Evolutionary conservation across 1,140 invertebrate species (phyloP).

Genomic region (Pseudoatta argentina): DNA sequence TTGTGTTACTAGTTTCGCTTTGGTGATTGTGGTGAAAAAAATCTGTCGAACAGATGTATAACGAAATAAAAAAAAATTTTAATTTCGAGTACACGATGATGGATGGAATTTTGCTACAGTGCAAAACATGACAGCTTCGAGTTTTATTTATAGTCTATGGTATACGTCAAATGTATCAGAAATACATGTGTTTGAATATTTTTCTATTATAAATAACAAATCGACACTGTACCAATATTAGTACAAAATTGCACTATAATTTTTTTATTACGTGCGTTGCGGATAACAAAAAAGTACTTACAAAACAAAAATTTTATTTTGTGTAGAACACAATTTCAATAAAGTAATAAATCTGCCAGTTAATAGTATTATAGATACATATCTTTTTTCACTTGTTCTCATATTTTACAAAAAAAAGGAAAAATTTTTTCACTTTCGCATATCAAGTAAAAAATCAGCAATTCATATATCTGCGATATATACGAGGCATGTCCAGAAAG

Average conservation of each 20-base stretch:
- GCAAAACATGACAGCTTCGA: constrained; percentile 9
- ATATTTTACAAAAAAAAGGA: neutral
- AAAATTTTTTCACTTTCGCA: neutral
- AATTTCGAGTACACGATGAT: constrained; percentile 42
- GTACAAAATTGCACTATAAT: neutral
- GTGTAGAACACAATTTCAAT: neutral
- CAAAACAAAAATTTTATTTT: neutral
- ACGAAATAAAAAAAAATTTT: constrained; percentile 45
- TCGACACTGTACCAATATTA: neutral
- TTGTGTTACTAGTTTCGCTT: neutral
- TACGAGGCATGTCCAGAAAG: too few relatives aligned
- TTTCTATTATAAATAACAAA: constrained; percentile 9
- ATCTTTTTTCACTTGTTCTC: neutral
- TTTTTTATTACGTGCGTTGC: neutral
- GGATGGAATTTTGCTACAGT: constrained; percentile 19
- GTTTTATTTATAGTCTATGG: neutral
- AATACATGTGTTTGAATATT: neutral
- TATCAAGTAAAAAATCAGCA: constrained; percentile 2
- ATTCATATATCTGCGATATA: neutral
- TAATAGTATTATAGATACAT: neutral
- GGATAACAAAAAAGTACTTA: constrained; percentile 3
- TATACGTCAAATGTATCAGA: neutral
- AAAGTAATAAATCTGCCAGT: neutral
- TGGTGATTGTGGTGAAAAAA: neutral
- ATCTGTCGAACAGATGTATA: neutral